These are phyloP conservation scores for Apodemia zela DNA, from an alignment of 2,888 invertebrate genomes.

Conservation along the genomic window DNA sequence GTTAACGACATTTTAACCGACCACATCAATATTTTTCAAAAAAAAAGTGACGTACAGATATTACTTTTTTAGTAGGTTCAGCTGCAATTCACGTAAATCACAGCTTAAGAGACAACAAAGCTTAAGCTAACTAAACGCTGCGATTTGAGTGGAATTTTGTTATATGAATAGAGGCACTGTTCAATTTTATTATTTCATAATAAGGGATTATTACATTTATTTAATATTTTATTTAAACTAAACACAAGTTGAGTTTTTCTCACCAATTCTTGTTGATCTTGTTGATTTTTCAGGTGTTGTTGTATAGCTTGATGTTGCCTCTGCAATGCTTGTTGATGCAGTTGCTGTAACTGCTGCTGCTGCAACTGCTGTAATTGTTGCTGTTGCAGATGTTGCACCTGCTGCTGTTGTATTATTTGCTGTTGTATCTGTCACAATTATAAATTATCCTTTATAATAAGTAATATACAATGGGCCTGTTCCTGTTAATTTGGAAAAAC, in stretches of 20 bases:
- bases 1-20: too few relatives aligned
- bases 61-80: too few relatives aligned
- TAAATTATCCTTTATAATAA: not conserved
- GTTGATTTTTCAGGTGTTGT: slow-evolving; percentile 80
- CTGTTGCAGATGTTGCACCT: slow-evolving; percentile 51
- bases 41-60: too few relatives aligned
- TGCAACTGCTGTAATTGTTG: slow-evolving; percentile 53
- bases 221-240: not conserved
- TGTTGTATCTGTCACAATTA: slow-evolving; percentile 54
- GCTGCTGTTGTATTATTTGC: slow-evolving; percentile 60
- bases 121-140: too few relatives aligned
- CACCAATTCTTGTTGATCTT: slow-evolving; percentile 73
- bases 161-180: too few relatives aligned
- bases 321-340: slow-evolving; percentile 60
- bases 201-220: too few relatives aligned
- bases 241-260: slow-evolving; percentile 27
- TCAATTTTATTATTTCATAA: too few relatives aligned
- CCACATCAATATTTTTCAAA: slow-evolving; percentile 25
- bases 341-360: slow-evolving; percentile 55
- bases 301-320: slow-evolving; percentile 74
- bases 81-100: too few relatives aligned
- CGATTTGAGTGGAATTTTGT: too few relatives aligned
- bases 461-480: too few relatives aligned
- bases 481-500: too few relatives aligned
- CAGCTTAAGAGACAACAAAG: too few relatives aligned